These are phyloP conservation scores for Drosophila mercatorum DNA, from an alignment of 2,888 invertebrate genomes.

Conservation along the genomic window DNA sequence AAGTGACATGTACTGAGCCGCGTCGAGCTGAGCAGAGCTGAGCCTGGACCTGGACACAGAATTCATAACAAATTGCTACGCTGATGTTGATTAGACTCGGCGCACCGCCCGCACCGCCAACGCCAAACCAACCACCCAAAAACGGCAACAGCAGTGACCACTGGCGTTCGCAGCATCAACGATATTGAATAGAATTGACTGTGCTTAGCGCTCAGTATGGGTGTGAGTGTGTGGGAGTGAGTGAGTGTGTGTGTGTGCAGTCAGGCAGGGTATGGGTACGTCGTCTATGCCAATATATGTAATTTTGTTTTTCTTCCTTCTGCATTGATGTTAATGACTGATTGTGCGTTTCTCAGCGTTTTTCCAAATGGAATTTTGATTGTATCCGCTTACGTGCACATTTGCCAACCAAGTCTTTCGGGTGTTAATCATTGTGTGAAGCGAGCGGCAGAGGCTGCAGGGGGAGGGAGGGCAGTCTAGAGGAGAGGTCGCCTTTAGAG, in stretches of 20 bases:
- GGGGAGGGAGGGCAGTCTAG: not conserved
- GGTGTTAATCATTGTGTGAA: slow-evolving; percentile 55
- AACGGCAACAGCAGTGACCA: slow-evolving; percentile 36
- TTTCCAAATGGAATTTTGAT: slow-evolving; percentile 78
- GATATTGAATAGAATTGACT: slow-evolving; percentile 68
- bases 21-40: not conserved
- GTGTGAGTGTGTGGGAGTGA: not conserved
- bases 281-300: slow-evolving; percentile 12
- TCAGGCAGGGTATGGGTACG: slow-evolving; percentile 1
- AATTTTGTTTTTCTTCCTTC: slow-evolving; percentile 13
- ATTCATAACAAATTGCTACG: slow-evolving; percentile 72
- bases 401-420: slow-evolving; percentile 38
- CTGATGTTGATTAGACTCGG: slow-evolving; percentile 65
- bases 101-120: slow-evolving; percentile 6
- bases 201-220: slow-evolving; percentile 7
- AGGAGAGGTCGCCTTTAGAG: not conserved
- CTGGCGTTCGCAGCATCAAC: slow-evolving; percentile 35
- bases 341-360: slow-evolving; percentile 72
- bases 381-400: slow-evolving; percentile 79
- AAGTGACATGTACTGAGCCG: slow-evolving; percentile 51
- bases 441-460: not conserved
- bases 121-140: slow-evolving; percentile 44
- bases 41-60: slow-evolving; percentile 20
- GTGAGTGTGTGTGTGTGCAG: not conserved
- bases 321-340: slow-evolving; percentile 71